Conservation (phyloP, 2,888 invertebrate species). For the Byasa hedistus region DNA sequence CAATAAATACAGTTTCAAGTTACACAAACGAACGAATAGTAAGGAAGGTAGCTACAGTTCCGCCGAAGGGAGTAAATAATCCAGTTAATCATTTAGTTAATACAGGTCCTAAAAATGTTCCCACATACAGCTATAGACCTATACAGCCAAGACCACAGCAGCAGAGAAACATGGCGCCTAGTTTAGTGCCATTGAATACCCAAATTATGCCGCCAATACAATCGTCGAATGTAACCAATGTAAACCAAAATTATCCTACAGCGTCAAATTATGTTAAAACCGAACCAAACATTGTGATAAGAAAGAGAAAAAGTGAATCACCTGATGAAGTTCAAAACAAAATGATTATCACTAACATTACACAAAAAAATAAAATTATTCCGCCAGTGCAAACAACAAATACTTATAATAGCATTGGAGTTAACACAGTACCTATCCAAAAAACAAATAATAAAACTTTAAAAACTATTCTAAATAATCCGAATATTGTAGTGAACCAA, state of each 20-base stretch:
- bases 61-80: conserved; percentile 32
- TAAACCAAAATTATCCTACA: conserved; percentile 31
- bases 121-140: conserved; percentile 49
- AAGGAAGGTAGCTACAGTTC: conserved; percentile 34
- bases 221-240: conserved; percentile 16
- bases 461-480: conserved; percentile 29
- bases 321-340: conserved; percentile 59
- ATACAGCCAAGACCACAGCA: conserved; percentile 57
- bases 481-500: conserved; percentile 34
- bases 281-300: conserved; percentile 40
- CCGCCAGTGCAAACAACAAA: conserved; percentile 35
- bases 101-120: conserved; percentile 41
- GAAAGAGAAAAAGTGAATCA: conserved; percentile 67
- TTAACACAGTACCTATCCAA: conserved; percentile 37
- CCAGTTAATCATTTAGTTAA: conserved; percentile 39
- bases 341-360: conserved; percentile 32
- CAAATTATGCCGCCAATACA: conserved; percentile 21
- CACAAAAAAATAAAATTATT: conserved; percentile 9
- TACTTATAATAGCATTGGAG: conserved; percentile 31
- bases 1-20: conserved; percentile 12
- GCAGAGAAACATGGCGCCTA: conserved; percentile 33
- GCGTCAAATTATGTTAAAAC: conserved; percentile 32
- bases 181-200: conserved; percentile 27
- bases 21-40: conserved; percentile 31
- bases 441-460: conserved; percentile 38